Evolutionary conservation across 1,140 invertebrate species (phyloP).

Genomic region (Oppia nitens): DNA sequence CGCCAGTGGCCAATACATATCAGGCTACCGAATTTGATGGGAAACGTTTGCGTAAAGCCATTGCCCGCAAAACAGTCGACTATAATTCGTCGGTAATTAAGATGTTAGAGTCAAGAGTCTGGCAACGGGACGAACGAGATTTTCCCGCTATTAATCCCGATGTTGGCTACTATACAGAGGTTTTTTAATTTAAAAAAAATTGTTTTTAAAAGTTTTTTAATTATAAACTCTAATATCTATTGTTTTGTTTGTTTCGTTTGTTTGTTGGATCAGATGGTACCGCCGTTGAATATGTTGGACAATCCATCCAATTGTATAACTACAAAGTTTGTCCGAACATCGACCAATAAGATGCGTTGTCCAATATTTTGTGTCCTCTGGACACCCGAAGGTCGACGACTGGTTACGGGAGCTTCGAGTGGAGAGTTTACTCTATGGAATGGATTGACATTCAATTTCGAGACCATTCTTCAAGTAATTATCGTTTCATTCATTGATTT

Average conservation of each 20-base stretch:
- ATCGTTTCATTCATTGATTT: conserved; percentile 28
- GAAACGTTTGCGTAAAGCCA: conserved; percentile 81
- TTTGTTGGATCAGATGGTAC: conserved; percentile 54
- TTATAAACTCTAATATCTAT: neutral
- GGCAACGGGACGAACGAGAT: conserved; percentile 80
- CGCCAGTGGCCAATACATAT: conserved; percentile 8
- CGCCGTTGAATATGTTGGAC: conserved; percentile 70
- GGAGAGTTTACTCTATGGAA: conserved; percentile 99
- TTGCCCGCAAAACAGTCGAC: conserved; percentile 93
- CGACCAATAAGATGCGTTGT: conserved; percentile 98
- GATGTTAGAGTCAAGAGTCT: conserved; percentile 66
- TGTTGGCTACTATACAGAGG: conserved; percentile 45
- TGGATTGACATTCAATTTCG: conserved; percentile 98
- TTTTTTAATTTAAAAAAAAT: conserved; percentile 19
- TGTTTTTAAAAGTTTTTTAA: neutral
- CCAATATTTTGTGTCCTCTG: conserved; percentile 93
- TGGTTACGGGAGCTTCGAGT: conserved; percentile 95
- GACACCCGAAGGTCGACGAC: conserved; percentile 92
- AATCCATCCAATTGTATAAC: conserved; percentile 95
- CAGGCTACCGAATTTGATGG: conserved; percentile 54
- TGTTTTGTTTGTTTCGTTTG: conserved; percentile 15
- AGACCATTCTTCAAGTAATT: conserved; percentile 91
- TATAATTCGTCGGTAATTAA: conserved; percentile 92
- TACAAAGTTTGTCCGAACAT: conserved; percentile 86
- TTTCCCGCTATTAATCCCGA: conserved; percentile 72